These are phyloP conservation scores for Chirona hameri DNA, from an alignment of 2,888 invertebrate genomes.

Conservation along the genomic window DNA sequence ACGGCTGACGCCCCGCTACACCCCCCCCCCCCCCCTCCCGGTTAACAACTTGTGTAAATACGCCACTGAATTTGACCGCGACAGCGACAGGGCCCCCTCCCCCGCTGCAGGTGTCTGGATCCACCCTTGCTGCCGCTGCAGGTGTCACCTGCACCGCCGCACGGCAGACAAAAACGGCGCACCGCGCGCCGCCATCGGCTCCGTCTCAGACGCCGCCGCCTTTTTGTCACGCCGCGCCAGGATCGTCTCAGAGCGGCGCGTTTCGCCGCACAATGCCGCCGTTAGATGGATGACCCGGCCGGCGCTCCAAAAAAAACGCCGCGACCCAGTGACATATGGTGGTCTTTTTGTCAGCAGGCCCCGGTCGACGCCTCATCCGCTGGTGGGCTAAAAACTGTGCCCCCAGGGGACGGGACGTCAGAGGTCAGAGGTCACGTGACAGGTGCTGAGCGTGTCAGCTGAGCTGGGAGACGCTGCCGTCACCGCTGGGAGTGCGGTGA, in stretches of 20 bases:
- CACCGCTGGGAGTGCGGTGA: background rate
- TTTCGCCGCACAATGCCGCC: background rate
- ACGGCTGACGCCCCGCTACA: too few species aligned
- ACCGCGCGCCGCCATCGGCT: background rate
- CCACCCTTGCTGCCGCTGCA: too few species aligned
- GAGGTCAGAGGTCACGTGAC: background rate
- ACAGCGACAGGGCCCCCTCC: too few species aligned
- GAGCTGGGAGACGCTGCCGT: background rate
- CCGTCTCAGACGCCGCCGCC: too few species aligned
- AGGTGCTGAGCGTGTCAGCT: background rate
- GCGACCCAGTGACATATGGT: background rate
- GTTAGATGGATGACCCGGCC: background rate
- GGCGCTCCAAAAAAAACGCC: background rate
- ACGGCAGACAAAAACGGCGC: background rate
- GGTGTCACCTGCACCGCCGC: background rate
- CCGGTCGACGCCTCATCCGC: background rate
- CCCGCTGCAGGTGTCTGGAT: too few species aligned
- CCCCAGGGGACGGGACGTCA: background rate
- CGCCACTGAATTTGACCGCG: too few species aligned
- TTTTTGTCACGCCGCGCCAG: background rate
- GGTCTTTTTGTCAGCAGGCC: background rate
- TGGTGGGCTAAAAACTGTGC: background rate
- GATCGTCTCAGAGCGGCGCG: background rate
- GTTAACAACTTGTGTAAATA: too few species aligned
- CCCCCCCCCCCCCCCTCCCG: too few species aligned